A percentile compares a stretch with the other conserved stretches of the same genome.
phyloP scores from a whole-genome alignment of 2,797 vertebrate genomes.

The Spinus pinus region DNA sequence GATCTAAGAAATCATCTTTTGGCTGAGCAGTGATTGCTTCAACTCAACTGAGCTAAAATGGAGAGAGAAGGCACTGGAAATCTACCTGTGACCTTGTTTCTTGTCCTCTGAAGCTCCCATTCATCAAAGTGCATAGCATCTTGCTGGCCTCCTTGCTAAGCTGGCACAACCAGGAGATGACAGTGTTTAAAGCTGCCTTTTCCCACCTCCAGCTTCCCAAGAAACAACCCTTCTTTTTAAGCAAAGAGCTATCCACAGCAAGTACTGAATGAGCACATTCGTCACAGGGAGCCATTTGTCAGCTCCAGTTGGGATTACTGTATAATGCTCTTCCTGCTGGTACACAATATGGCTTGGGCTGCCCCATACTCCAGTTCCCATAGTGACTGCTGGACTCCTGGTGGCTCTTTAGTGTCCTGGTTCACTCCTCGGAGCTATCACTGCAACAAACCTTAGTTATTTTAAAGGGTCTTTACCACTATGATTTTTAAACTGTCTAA shows the following conservation, averaged over 20 bases:
- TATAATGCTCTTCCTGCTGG: conserved; percentile 33
- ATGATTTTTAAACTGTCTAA: neutral
- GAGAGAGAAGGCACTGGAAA: neutral
- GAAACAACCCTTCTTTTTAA: neutral
- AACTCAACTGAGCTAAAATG: neutral
- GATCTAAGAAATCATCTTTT: neutral
- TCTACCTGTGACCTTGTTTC: neutral
- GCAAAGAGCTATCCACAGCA: conserved; percentile 1
- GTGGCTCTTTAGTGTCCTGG: neutral
- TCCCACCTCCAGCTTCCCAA: conserved; percentile 13
- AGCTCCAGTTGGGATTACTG: conserved; percentile 22
- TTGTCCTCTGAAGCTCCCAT: neutral
- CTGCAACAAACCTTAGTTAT: neutral
- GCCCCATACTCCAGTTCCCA: neutral
- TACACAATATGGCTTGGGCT: conserved; percentile 5
- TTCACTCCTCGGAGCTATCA: neutral
- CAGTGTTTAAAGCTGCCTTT: conserved; percentile 30
- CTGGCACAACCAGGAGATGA: neutral
- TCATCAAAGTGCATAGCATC: neutral
- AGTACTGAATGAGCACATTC: conserved; percentile 15
- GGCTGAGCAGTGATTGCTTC: neutral
- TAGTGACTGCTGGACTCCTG: conserved; percentile 1
- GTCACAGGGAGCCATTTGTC: conserved; percentile 32
- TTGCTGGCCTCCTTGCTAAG: neutral
- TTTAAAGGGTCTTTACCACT: neutral